phyloP scores from a whole-genome alignment of 2,113 vertebrate species.

The Callocephalon fimbriatum region DNA sequence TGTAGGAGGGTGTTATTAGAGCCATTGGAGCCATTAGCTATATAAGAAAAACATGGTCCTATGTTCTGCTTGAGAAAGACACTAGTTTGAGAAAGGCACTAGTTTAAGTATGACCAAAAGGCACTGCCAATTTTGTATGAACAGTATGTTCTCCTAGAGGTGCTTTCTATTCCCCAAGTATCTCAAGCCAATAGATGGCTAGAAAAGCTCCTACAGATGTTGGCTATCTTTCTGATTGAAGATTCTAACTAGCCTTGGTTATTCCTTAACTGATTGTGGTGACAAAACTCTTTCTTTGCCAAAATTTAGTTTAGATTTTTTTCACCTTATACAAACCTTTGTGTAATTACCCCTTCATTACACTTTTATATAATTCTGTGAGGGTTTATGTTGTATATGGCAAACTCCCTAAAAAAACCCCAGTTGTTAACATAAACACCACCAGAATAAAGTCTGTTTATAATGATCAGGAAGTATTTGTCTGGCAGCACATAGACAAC shows the following conservation, averaged over 20 bases:
- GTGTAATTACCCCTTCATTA: neutral
- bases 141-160: neutral
- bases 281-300: neutral
- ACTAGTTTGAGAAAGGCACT: neutral
- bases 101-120: neutral
- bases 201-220: neutral
- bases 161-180: neutral
- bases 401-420: neutral
- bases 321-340: neutral
- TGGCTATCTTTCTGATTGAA: neutral
- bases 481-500: neutral
- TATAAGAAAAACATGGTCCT: neutral
- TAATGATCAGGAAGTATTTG: neutral
- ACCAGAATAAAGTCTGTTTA: neutral
- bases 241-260: neutral
- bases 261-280: neutral
- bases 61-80: neutral
- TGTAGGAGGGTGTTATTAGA: conserved; percentile 6
- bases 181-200: neutral
- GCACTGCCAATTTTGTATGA: neutral
- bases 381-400: neutral
- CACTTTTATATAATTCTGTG: neutral
- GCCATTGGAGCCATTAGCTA: neutral
- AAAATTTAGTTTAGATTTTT: neutral
- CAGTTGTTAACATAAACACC: neutral